Evolutionary conservation across 2,113 vertebrate species (phyloP), one percentile per base, ranked within the genome.

Genomic region (Zapus hudsonius): DNA sequence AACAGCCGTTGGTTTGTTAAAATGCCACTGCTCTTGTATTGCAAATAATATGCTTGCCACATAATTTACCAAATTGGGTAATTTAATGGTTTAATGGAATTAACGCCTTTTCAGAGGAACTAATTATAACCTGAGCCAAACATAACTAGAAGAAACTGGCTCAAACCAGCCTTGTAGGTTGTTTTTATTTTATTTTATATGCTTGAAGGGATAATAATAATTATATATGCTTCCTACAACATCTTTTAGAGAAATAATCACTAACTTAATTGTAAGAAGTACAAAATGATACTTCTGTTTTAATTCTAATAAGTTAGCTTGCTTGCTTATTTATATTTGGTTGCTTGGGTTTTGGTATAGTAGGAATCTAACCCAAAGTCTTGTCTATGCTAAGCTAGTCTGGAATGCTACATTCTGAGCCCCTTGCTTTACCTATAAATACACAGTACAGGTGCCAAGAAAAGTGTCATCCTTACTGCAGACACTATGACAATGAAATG

Each of bases 101-200:
- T 94, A 94, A 90, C 67, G 93, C 42, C 61, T 69, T 94, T 96
- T 78, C 84, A 90, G 87, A 94, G 72, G 57, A 94, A 66, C 74
- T 92, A 96, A 89, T 94, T 86, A 92, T 15, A 96, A 89, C n/a
- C 73, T 72, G 25, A 76, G 23, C 78, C 83, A 73, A 88, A 89
- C 40, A 25, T 61, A 86, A 47, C 22, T 83, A 29, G 15, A 80
- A 10, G 55, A 87, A 92, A 92, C 59, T 83, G 75, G 42, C 11
- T 87, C 47, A 93, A 69, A 38, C 31, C 57, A 85, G 22, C 27
- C 69, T 87, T 33, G 38, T 25, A 23, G n/a, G 31, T 63, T 93
- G 47, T 23, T 72, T 75, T 90, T 82, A 90, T 57, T 90, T 83
- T 84, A 52, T 52, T 15, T n/a, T n/a, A 84, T 22, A 76, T 73